Evolutionary conservation across 2,113 vertebrate species (phyloP).

Genomic region (Boleophthalmus pectinirostris): DNA sequence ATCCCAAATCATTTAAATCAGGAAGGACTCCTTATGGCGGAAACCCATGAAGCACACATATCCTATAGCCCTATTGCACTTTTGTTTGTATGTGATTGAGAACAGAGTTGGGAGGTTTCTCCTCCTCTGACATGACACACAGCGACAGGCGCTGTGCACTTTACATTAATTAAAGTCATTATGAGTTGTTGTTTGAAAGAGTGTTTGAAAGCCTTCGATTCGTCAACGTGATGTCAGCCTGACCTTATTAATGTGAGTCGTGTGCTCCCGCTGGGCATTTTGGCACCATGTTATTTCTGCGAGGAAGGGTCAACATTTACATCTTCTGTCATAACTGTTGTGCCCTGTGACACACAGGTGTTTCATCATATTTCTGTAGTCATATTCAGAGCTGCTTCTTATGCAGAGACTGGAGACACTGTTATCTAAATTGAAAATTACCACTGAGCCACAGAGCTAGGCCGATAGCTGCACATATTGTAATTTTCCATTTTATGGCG

Average conservation of each 20-base stretch:
- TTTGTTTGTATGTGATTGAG: background rate
- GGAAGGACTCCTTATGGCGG: too few relatives aligned
- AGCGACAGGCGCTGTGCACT: constrained; percentile 31
- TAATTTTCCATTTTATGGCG: constrained; percentile 72
- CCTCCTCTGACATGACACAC: constrained; percentile 5
- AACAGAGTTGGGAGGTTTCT: background rate
- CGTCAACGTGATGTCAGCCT: constrained; percentile 44
- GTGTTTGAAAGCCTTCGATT: constrained; percentile 35
- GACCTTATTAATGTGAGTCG: constrained; percentile 47
- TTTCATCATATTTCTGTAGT: constrained; percentile 47
- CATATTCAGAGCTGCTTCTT: constrained; percentile 40
- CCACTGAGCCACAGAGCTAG: constrained; percentile 55
- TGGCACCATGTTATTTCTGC: constrained; percentile 32
- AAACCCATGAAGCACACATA: too few relatives aligned
- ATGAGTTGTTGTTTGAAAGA: constrained; percentile 34
- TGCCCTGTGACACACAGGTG: constrained; percentile 50
- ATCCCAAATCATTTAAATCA: too few relatives aligned
- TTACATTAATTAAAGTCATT: constrained; percentile 43
- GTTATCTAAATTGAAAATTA: constrained; percentile 77
- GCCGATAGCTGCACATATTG: constrained; percentile 67
- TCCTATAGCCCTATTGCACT: too few relatives aligned
- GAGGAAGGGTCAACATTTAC: constrained; percentile 51
- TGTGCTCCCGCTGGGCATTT: constrained; percentile 19
- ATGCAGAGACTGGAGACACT: constrained; percentile 48
- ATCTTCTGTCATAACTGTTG: constrained; percentile 53